A percentile compares a stretch with the other conserved stretches of the same genome.
Evolutionary conservation across 2,797 vertebrate genomes (phyloP).

Genomic region (Neosalanx taihuensis): DNA sequence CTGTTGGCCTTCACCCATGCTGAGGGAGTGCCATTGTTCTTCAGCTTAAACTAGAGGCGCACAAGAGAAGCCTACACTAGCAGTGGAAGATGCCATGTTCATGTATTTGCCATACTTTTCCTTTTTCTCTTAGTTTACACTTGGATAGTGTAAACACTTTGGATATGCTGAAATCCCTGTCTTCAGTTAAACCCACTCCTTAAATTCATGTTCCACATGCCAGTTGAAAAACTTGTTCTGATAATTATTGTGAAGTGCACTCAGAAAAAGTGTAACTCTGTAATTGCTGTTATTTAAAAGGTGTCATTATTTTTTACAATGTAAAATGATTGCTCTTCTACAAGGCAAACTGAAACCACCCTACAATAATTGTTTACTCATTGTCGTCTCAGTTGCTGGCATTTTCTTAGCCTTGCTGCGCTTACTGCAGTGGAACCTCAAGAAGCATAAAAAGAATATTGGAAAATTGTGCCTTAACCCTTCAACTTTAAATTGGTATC

Average conservation of each 20-base stretch:
- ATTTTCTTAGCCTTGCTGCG: constrained; percentile 40
- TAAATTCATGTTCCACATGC: constrained; percentile 40
- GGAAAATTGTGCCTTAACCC: constrained; percentile 45
- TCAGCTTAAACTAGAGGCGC: constrained; percentile 57
- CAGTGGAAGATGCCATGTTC: constrained; percentile 26
- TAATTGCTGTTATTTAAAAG: constrained; percentile 69
- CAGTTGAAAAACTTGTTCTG: constrained; percentile 55
- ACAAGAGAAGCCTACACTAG: constrained; percentile 49
- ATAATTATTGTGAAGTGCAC: constrained; percentile 57
- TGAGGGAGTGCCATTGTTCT: constrained; percentile 63
- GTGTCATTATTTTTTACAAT: constrained; percentile 36
- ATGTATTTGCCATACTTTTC: constrained; percentile 21
- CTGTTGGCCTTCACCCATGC: constrained; percentile 67
- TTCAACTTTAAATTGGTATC: too few species aligned
- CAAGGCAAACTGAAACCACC: constrained; percentile 66
- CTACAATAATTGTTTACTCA: constrained; percentile 60
- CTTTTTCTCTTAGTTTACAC: constrained; percentile 27
- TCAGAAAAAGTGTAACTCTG: constrained; percentile 45
- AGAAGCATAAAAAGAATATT: constrained; percentile 42
- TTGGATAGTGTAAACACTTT: constrained; percentile 64
- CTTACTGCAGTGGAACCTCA: constrained; percentile 21
- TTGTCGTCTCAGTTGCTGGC: constrained; percentile 27
- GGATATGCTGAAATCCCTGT: constrained; percentile 38
- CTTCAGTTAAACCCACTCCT: constrained; percentile 21
- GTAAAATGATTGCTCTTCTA: constrained; percentile 66